These are phyloP conservation scores for Paradoxurus hermaphroditus DNA, from an alignment of 2,113 vertebrate genomes.

Conservation along the genomic window DNA sequence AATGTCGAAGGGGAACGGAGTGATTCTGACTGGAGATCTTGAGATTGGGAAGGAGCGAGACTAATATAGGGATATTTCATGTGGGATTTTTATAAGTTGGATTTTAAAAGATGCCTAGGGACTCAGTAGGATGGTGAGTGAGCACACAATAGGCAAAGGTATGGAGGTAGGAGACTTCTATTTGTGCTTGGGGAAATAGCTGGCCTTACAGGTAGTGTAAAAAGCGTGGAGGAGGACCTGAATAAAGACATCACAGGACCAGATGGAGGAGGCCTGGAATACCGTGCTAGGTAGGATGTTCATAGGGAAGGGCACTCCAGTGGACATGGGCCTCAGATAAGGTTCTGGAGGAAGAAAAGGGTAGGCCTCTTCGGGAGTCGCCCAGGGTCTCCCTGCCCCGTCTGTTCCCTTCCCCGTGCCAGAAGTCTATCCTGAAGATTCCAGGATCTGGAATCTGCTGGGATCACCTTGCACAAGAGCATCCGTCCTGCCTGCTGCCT, in stretches of 20 bases:
- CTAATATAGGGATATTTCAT: neutral
- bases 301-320: too few species aligned
- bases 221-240: neutral
- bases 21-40: neutral
- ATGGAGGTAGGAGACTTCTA: neutral
- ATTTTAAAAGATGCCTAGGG: neutral
- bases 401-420: neutral
- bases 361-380: neutral
- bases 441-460: neutral
- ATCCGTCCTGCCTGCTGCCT: neutral
- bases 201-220: neutral
- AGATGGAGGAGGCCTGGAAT: neutral
- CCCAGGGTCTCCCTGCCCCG: neutral
- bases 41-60: neutral
- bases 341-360: neutral
- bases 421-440: neutral
- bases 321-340: neutral
- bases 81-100: neutral
- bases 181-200: neutral
- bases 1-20: neutral
- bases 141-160: neutral
- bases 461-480: constrained; percentile 59
- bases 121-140: neutral
- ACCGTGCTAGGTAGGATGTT: neutral
- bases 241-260: neutral